These are phyloP conservation scores for Gasterosteus nipponicus DNA, from an alignment of 2,113 vertebrate species.

Conservation along the genomic window DNA sequence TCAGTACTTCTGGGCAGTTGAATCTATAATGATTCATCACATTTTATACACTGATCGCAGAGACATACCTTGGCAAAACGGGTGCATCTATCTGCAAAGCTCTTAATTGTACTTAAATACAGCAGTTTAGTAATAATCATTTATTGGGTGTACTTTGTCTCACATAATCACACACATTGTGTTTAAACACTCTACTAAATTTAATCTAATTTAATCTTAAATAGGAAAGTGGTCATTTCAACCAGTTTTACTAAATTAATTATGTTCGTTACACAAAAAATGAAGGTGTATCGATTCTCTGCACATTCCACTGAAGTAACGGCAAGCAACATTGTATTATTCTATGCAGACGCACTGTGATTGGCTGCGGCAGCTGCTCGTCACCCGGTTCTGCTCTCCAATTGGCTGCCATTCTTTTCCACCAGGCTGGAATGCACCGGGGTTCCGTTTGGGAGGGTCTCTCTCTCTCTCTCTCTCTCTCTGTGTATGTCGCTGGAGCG, in stretches of 20 bases:
- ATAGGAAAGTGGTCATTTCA: too few relatives aligned
- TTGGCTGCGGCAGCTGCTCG: slow-evolving; percentile 50
- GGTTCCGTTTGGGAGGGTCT: slow-evolving; percentile 29
- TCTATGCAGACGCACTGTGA: neutral
- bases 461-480: neutral
- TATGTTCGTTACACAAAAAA: neutral
- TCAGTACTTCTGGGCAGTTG: neutral
- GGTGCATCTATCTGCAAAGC: neutral
- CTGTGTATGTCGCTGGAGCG: neutral
- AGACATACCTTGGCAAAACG: neutral
- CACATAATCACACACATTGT: neutral
- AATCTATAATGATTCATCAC: neutral
- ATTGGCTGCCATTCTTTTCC: slow-evolving; percentile 57
- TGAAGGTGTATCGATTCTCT: neutral
- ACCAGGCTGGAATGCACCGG: slow-evolving; percentile 28
- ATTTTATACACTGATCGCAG: neutral
- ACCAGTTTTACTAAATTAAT: neutral
- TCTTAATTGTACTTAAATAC: neutral
- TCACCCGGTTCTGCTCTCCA: neutral
- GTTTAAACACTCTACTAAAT: neutral
- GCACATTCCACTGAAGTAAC: slow-evolving; percentile 58
- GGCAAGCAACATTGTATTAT: neutral
- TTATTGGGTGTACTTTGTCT: neutral
- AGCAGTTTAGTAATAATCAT: neutral
- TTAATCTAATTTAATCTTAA: neutral